A percentile compares a stretch with the other conserved stretches of the same genome.
phyloP scores from a whole-genome alignment of 2,888 invertebrate species.

The Suillia variegata region DNA sequence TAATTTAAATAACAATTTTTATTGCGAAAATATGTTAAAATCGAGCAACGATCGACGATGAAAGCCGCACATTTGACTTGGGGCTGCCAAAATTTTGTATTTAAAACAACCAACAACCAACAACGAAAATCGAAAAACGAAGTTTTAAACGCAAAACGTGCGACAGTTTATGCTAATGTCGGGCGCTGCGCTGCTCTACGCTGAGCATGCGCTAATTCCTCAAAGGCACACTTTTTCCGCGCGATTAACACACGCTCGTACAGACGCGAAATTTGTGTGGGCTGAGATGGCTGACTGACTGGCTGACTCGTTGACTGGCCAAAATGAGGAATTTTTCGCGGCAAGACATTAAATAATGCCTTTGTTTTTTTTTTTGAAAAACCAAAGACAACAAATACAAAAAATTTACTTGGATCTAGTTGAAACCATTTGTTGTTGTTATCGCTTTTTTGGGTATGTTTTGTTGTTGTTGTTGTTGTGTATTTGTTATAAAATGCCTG shows the following conservation, averaged over 20 bases:
- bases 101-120: too few species aligned
- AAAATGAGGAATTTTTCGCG: background rate
- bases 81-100: constrained; percentile 19
- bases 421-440: background rate
- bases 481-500: background rate
- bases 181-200: too few species aligned
- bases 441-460: too few species aligned
- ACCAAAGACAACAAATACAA: too few species aligned
- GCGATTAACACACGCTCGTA: background rate
- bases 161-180: constrained; percentile 21
- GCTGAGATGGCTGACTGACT: too few species aligned
- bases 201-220: background rate
- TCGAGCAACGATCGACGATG: too few species aligned
- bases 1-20: constrained; percentile 25
- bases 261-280: constrained; percentile 1
- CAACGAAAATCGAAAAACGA: too few species aligned
- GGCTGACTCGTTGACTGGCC: too few species aligned
- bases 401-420: too few species aligned
- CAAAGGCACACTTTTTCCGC: constrained; percentile 15
- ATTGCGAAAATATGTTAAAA: constrained; percentile 10
- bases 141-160: constrained; percentile 13
- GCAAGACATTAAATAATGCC: background rate
- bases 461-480: background rate
- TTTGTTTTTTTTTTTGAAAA: background rate
- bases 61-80: constrained; percentile 5